phyloP scores from a whole-genome alignment of 2,113 vertebrate genomes.

The Balaenoptera acutorostrata region DNA sequence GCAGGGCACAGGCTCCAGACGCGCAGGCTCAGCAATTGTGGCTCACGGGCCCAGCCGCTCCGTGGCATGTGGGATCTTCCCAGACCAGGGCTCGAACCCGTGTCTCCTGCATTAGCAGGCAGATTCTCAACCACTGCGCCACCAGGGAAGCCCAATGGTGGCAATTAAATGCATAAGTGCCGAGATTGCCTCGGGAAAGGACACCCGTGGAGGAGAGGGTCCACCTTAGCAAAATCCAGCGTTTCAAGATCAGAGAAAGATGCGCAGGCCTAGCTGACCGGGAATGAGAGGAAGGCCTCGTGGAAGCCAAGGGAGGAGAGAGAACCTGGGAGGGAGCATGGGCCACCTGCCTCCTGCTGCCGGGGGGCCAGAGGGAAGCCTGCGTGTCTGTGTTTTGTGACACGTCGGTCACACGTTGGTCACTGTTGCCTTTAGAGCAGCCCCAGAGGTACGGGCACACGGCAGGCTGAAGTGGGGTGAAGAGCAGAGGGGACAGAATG shows the following conservation, averaged over 20 bases:
- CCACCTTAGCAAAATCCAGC: neutral
- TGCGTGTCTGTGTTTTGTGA: neutral
- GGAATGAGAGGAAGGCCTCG: neutral
- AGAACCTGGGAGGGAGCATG: neutral
- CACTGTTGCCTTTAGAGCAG: neutral
- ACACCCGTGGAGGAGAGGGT: neutral
- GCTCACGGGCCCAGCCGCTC: too few relatives aligned
- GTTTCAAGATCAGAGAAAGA: neutral
- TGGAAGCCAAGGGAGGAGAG: neutral
- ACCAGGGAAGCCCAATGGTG: too few relatives aligned
- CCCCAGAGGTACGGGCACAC: neutral
- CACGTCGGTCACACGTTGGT: neutral
- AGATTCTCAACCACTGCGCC: too few relatives aligned
- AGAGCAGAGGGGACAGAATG: neutral
- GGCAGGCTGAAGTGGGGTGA: neutral
- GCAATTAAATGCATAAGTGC: neutral
- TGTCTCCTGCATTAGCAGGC: too few relatives aligned
- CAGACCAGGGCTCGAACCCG: too few relatives aligned
- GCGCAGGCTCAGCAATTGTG: too few relatives aligned
- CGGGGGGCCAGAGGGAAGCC: neutral
- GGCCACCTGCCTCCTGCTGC: too few relatives aligned
- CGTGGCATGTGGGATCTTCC: too few relatives aligned
- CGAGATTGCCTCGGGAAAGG: neutral
- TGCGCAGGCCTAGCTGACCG: neutral
- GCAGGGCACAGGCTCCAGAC: too few relatives aligned